Evolutionary conservation across 2,797 vertebrate species (phyloP), one percentile per base, ranked within the genome.

Genomic region (Echiichthys vipera): DNA sequence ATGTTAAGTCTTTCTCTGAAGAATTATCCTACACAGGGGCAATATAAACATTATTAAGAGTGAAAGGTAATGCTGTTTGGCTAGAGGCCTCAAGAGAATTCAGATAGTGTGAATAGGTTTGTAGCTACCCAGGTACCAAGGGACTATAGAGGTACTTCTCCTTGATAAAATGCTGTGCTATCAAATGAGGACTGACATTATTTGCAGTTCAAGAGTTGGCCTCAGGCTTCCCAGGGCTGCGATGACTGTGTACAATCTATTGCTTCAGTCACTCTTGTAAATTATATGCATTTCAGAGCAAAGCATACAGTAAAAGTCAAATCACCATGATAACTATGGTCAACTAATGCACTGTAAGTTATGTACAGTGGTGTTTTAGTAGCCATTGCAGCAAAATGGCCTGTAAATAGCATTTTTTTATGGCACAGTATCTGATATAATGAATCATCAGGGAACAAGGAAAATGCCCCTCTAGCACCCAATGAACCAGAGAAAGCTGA

Each of bases 41-140:
- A 0, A 71, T 11, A 30, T n/a, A 74, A 45, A 45, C 30, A 37
- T 63, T 37, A 59, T 66, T 27, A 71, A 64, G 17, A 20, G 25
- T 59, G 20, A 36, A 58, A 20, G 29, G 42, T 64, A 55, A 78
- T 54, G 15, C 22, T 66, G 45, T 57, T 15, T 75, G 30, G 11
- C 56, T 11, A 5, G 6, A 61, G 20, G 34, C 55, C 50, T 63
- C 5, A 10, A 51, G 30, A 43, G 13, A 37, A 45, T 29, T 51
- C 24, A 40, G n/a, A 57, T 24, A 47, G 22, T 43, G 68, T 65
- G 43, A 66, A 61, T 67, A 27, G 36, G 12, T 74, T 58, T 64
- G 39, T 65, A 63, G 40, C 11, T 39, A 59, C 40, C 22, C 25
- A 64, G 40, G 25, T 29, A 27, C 27, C 22, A 18, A 54, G 39